Conservation (phyloP, 2,888 invertebrate genomes). For the Mesorhabditis sp. region DNA sequence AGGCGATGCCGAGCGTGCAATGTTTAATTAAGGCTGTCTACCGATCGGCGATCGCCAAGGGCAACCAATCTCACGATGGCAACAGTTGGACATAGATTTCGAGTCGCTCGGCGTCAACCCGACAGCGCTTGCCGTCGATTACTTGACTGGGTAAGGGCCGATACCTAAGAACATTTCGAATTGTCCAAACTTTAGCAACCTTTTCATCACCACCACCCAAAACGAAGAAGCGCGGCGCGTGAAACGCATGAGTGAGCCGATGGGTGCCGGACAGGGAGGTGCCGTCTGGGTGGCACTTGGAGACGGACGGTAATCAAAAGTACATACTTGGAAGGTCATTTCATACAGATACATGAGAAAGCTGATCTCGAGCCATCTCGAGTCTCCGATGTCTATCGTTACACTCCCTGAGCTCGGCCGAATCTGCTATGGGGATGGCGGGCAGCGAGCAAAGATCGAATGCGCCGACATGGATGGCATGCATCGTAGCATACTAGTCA, state of each 20-base stretch:
- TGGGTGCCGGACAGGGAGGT: conserved; percentile 59
- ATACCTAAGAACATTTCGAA: neutral
- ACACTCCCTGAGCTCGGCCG: conserved; percentile 63
- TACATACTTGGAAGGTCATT: neutral
- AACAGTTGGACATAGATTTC: conserved; percentile 52
- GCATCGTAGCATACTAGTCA: conserved; percentile 68
- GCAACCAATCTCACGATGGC: conserved; percentile 56
- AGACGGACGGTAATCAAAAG: conserved; percentile 71
- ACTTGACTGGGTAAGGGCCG: conserved; percentile 71
- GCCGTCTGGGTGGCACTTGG: conserved; percentile 79
- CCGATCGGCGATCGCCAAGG: conserved; percentile 47
- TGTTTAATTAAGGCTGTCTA: conserved; percentile 16
- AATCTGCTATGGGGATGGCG: conserved; percentile 91
- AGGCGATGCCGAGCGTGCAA: neutral
- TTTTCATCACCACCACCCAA: conserved; percentile 44
- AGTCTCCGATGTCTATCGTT: conserved; percentile 77
- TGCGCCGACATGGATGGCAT: conserved; percentile 94
- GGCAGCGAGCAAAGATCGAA: conserved; percentile 86
- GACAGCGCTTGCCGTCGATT: conserved; percentile 85
- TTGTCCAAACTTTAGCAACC: conserved; percentile 32
- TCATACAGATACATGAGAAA: conserved; percentile 51
- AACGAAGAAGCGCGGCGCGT: conserved; percentile 22
- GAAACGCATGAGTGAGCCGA: conserved; percentile 51
- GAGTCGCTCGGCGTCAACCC: conserved; percentile 63
- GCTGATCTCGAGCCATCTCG: conserved; percentile 71